Evolutionary conservation across 2,888 invertebrate genomes (phyloP), one percentile per base, ranked within the genome.

Genomic region (Mythimna impura): DNA sequence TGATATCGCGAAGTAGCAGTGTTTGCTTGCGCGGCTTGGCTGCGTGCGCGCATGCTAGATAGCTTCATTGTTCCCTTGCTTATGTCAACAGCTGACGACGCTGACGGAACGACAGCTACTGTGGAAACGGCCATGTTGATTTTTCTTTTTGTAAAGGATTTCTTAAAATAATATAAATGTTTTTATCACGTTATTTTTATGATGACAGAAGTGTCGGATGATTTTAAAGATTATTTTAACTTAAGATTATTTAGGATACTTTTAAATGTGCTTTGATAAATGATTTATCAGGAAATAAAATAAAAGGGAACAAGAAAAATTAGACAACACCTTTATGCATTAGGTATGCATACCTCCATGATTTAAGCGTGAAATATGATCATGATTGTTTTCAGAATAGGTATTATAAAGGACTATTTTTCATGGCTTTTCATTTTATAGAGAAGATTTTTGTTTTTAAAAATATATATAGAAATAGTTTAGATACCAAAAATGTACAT

Each of bases 31-130:
- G 73, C 77, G 78, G 67, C 77, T 84, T 71, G 71, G 40, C 66
- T 81, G 83, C 80, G 87, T 81, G 75, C 74, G 82, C 84, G 85
- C 89, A 86, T 75, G 84, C 87, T 87, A 87, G 88, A 90, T 91
- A 90, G 82, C 89, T 90, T 89, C 90, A 93, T 93, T 92, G 92
- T 93, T 93, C 90, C 90, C 88, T 88, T 87, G 88, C 88, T 89
- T 89, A 83, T 91, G 90, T 94, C 91, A 94, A 94, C 88, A 93
- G 76, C 79, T 86, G 85, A 83, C 76, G 80, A 77, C 71, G 85
- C 83, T 76, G 79, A 77, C 72, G 71, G 88, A 87, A 89, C 85
- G 87, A 78, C 66, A 74, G 81, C 78, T 88, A 78, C 79, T 66
- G 78, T 93, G 76, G 94, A 93, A 90, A 82, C 73, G 88, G 20